These are phyloP conservation scores for Cephalotes varians DNA, from an alignment of 2,888 invertebrate species.

Conservation along the genomic window DNA sequence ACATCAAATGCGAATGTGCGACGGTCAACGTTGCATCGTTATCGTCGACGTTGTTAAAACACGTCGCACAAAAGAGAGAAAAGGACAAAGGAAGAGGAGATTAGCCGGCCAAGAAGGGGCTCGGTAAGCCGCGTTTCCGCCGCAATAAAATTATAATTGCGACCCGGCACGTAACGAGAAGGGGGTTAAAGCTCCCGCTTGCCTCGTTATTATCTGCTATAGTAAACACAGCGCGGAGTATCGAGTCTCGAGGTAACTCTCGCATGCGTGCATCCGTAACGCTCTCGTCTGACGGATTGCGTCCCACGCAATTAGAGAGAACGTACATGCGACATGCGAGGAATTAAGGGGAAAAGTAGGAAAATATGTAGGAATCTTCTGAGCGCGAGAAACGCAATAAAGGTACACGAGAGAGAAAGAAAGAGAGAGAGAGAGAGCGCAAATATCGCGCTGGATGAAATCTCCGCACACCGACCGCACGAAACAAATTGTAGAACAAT, in stretches of 20 bases:
- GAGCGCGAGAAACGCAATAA: constrained; percentile 29
- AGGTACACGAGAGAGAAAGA: background rate
- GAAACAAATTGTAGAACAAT: constrained; percentile 58
- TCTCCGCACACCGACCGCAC: constrained; percentile 34
- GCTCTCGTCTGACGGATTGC: constrained; percentile 1
- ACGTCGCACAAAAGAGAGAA: background rate
- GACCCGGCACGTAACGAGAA: constrained; percentile 23
- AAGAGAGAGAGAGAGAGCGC: constrained; percentile 1
- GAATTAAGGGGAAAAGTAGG: constrained; percentile 15
- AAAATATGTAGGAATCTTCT: constrained; percentile 22
- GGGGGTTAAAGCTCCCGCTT: constrained; percentile 38
- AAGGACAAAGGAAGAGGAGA: background rate
- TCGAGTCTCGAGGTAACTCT: constrained; percentile 30
- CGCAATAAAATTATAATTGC: constrained; percentile 52
- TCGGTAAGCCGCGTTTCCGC: constrained; percentile 33
- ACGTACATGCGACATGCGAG: constrained; percentile 14
- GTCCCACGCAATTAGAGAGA: constrained; percentile 46
- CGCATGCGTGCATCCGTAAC: constrained; percentile 13
- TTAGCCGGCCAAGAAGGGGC: constrained; percentile 29
- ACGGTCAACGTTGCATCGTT: constrained; percentile 12
- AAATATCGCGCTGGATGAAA: constrained; percentile 55
- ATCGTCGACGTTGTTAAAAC: background rate
- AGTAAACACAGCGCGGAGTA: constrained; percentile 19
- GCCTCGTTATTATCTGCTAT: constrained; percentile 36
- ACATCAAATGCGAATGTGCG: constrained; percentile 27